A percentile compares a stretch with the other conserved stretches of the same genome.
These are phyloP conservation scores for Littorina saxatilis DNA, from an alignment of 1,140 invertebrate species.

Conservation along the genomic window DNA sequence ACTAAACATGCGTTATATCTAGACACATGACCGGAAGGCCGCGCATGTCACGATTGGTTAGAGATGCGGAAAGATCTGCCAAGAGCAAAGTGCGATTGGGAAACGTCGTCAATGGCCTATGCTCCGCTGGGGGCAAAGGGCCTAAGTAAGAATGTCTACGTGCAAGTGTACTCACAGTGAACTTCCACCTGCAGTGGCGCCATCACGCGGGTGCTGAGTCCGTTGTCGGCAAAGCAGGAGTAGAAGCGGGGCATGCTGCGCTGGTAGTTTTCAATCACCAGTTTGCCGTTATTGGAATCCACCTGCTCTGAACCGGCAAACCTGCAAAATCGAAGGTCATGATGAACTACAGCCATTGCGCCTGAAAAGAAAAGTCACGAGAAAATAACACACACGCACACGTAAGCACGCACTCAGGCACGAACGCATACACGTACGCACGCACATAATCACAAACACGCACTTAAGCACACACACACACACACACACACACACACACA, in stretches of 20 bases:
- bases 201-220: background rate
- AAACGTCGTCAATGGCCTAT: too few relatives aligned
- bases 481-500: background rate
- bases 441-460: background rate
- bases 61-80: too few relatives aligned
- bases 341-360: background rate
- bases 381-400: too few relatives aligned
- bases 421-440: background rate
- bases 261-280: background rate
- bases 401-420: too few relatives aligned
- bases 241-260: constrained; percentile 27
- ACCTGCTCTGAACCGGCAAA: background rate
- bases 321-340: background rate
- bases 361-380: background rate
- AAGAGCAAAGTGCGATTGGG: too few relatives aligned
- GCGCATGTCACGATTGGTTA: too few relatives aligned
- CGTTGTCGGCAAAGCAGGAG: constrained; percentile 40
- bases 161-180: constrained; percentile 29
- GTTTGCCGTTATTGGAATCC: constrained; percentile 13
- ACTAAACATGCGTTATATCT: too few relatives aligned
- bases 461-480: background rate
- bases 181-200: constrained; percentile 18
- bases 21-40: too few relatives aligned
- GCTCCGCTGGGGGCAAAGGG: too few relatives aligned
- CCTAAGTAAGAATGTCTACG: too few relatives aligned